Evolutionary conservation across 1,140 invertebrate species (phyloP), one percentile per base, ranked within the genome.

Genomic region (Glossosoma conforme): DNA sequence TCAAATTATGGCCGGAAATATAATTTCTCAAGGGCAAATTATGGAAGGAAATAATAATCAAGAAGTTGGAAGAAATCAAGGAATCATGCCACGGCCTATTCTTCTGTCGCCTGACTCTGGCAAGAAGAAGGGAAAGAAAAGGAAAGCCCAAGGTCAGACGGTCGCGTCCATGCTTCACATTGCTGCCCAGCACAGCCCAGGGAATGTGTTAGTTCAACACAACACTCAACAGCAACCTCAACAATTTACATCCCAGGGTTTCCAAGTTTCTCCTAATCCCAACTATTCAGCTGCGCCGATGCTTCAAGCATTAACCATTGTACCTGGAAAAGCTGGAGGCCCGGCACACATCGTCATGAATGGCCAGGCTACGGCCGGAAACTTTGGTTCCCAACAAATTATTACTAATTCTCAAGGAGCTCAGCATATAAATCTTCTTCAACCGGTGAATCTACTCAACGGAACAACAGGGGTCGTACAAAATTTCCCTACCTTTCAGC

Each of bases 361-460:
- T 58, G 81, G 82, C 1, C 83, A 85, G 61, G 69, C 77, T 2
- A 74, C 75, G 25, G 68, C 79, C 0, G 74, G 73, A 25, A 80
- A 80, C 58, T 80, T 83, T 66, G 60, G 80, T 33, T 75, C 80
- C 9, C 83, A 87, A 65, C 82, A 86, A 66, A 77, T 84, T 10
- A 83, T 84, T 35, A 72, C 77, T 13, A 85, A 79, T 63, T 79
- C 82, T 0, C 85, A 86, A 55, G 80, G 83, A 18, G 75, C 85
- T 17, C 83, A 85, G 60, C 84, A 85, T 60, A 87, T 89, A 19
- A 88, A 90, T 66, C 66, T 90, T 20, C 68, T 79, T 18, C 88
- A 91, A 63, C 87, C 88, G 1, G 84, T 91, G 11, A 90, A 89
- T 72, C 66, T 86, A 24, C 75, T 88, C 18, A 86, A 87, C 60